These are phyloP conservation scores for Orthonyx spaldingii DNA, from an alignment of 2,113 vertebrate genomes.

Conservation along the genomic window DNA sequence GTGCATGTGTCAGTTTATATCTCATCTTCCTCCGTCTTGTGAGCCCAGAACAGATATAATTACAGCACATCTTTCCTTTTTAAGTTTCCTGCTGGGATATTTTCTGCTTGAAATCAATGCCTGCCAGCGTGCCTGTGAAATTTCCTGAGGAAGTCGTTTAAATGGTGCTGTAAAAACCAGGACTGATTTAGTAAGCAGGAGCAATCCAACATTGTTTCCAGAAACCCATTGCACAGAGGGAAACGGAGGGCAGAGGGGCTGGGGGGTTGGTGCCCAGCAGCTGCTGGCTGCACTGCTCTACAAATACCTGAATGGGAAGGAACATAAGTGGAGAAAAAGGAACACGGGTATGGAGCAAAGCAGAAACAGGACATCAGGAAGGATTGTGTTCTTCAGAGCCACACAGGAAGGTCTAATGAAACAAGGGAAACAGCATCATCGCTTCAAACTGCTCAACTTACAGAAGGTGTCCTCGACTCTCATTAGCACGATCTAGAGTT, in stretches of 20 bases:
- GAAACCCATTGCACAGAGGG: not conserved
- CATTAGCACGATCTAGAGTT: not conserved
- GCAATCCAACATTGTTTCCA: conserved; percentile 30
- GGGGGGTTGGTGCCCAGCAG: not conserved
- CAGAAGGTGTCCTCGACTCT: not conserved
- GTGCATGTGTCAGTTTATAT: not conserved
- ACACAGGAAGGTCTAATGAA: conserved; percentile 7
- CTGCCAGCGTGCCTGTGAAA: conserved; percentile 53
- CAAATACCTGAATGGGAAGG: not conserved
- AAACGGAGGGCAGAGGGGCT: not conserved
- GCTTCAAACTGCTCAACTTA: not conserved
- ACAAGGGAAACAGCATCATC: not conserved
- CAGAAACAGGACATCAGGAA: not conserved
- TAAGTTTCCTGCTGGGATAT: conserved; percentile 61
- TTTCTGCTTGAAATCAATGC: conserved; percentile 66
- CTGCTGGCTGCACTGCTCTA: not conserved
- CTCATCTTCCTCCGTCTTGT: not conserved
- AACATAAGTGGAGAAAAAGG: not conserved
- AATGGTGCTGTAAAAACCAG: conserved; percentile 34
- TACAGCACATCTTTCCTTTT: conserved; percentile 62
- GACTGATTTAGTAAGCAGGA: conserved; percentile 46
- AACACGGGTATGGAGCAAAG: not conserved
- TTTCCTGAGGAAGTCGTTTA: conserved; percentile 71
- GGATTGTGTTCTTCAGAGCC: not conserved
- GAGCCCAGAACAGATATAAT: conserved; percentile 37